Evolutionary conservation across 2,888 invertebrate genomes (phyloP), one percentile per base, ranked within the genome.

Genomic region (Metellina segmentata): DNA sequence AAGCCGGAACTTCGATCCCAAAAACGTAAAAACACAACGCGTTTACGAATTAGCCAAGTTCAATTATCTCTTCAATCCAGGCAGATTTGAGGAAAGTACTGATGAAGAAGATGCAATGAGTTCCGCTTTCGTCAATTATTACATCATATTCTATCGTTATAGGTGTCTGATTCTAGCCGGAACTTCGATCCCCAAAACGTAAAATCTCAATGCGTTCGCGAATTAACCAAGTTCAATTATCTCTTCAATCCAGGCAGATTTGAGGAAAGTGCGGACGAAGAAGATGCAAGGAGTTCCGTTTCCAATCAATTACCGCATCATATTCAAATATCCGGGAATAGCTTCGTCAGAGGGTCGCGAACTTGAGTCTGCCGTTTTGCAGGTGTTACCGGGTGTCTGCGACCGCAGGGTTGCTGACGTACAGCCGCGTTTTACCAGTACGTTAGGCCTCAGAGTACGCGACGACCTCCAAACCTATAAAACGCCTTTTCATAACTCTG

Each of bases 391-490:
- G 19, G 52, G 13, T n/a, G 75, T 69, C 6, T 75, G 7, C 16
- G 53, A 13, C 51, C n/a, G 16, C 34, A 74, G 16, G 82, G n/a
- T 72, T 77, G 52, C n/a, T 52, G 52, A n/a, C 78, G n/a, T 16
- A 13, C 75, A 19, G 34, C 34, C 34, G 34, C 34, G 34, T 34
- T 69, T 49, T 34, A 71, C 72, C 19, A 49, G 72, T 82, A 52
- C 51, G 16, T 34, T 34, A 72, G 78, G 83, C 83, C 81, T 85
- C 85, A 48, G 89, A 90, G 89, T 90, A 90, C 89, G 51, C 89
- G 72, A 48, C 89, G 89, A 90, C 89, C 89, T 85, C 61, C 53
- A 85, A 85, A 90, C 89, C 89, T 79, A 85, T 72, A 90, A 89
- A 89, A 85, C 74, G 74, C 16, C 53, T 16, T 1, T 52, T 87